Evolutionary conservation across 2,113 vertebrate genomes (phyloP), one percentile per base, ranked within the genome.

Genomic region (Muntiacus muntjak): DNA sequence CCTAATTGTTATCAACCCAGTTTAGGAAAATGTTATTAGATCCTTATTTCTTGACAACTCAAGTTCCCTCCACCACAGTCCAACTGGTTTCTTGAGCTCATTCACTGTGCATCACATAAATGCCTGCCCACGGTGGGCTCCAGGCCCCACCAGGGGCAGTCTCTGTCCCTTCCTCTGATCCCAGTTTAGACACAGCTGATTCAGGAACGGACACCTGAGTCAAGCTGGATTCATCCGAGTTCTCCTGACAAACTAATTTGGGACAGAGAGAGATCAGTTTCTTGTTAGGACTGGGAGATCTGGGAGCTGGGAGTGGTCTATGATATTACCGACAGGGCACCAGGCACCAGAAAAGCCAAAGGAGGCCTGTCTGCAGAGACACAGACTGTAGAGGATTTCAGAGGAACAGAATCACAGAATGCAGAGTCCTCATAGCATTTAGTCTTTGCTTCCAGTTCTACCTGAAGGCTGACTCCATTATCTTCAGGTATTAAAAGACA

Each of bases 291-390:
- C 1, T 55, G n/a, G 52, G n/a, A 93, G 47, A 71, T 17, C 6
- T n/a, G 43, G 6, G n/a, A 64, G 0, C 21, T 1, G 10, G 23
- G 25, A 62, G 12, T 3, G 30, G 11, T 85, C 30, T 9, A 3
- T 13, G 36, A 81, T 13, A 85, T 55, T 33, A 52, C 60, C 4
- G 14, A 40, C 0, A 4, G 2, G 5, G n/a, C 36, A 40, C 67
- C 23, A 21, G 33, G 6, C 33, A 57, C 5, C 28, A 57, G 6
- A 26, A 55, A 88, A 85, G 64, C 28, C 12, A 15, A 28, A 26
- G 33, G 60, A 96, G 47, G 12, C 50, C n/a, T 45, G 5, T n/a
- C 45, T 47, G 21, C 43, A 74, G 40, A 62, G 14, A 50, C 57
- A 78, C 52, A 78, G n/a, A 8, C 1, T 7, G 6, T 0, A n/a